Base-by-base conservation (phyloP, 2,113 vertebrate genomes). In the Edolisoma coerulescens region DNA sequence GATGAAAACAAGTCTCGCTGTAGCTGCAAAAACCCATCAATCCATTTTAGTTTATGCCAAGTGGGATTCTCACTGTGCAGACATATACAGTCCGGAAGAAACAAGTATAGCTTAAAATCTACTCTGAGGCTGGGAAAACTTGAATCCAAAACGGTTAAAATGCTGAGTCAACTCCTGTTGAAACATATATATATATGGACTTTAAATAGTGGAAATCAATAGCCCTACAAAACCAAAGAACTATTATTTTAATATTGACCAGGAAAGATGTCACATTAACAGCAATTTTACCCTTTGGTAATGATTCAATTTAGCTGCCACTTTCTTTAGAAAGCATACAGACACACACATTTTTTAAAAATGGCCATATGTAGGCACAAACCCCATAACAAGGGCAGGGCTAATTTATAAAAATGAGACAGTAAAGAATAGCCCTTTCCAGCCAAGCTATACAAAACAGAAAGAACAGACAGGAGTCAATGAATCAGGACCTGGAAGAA, bases 321-420 rank as follows among this genome's bases (percentile, higher is more conserved):
- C 27, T 65, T 93, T 54, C 44, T 81, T 61, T 35, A 5, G 63
- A 71, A 85, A 84, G 23, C 11, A 45, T 14, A 39, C 7, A 83
- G 63, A 37, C 9, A 65, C 21, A 41, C 3, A 10, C 2, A 6
- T 45, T 69, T 50, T 68, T 50, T 33, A 0, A 1, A 3, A 80
- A 27, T 24, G 2, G 7, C 27, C 16, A 3, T 24, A 33, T 7
- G 4, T 71, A 47, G 30, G 18, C 10, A 28, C 39, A 56, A 88
- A 6, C 8, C 8, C 10, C 19, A 26, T 67, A 61, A 7, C 37
- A 49, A 82, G 7, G 33, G 30, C 37, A 42, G 23, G 10, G 5
- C 10, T 83, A 74, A 70, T 81, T 52, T 60, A 42, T 50, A 79
- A 76, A 73, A 61, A 45, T 6, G 19, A 77, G 33, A 67, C 68